phyloP scores from a whole-genome alignment of 2,797 vertebrate species.

The Sciurus carolinensis region DNA sequence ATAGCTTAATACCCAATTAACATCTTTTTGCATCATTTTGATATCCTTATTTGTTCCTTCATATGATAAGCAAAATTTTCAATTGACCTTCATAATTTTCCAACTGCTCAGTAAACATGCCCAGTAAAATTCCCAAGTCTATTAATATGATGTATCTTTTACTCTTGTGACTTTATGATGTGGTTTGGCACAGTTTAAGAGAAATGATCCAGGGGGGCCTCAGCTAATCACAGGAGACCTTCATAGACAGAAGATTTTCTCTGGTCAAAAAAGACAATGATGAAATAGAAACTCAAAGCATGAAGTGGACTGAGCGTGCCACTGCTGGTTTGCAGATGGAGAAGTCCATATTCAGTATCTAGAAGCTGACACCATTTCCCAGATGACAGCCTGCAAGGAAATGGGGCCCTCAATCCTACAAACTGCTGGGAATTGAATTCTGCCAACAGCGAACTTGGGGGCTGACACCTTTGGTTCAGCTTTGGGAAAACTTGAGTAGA shows the following conservation, averaged over 20 bases:
- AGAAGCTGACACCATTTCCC: not conserved
- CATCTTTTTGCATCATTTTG: not conserved
- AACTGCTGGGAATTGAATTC: not conserved
- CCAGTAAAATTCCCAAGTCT: not conserved
- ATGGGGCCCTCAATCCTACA: too few relatives aligned
- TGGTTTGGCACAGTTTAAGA: not conserved
- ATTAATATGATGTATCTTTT: not conserved
- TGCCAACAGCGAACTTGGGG: not conserved
- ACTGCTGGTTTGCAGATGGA: not conserved
- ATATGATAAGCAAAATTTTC: constrained; percentile 41
- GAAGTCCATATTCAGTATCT: too few relatives aligned
- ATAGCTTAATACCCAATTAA: not conserved
- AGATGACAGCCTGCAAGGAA: not conserved
- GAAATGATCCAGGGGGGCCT: not conserved
- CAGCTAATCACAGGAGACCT: not conserved
- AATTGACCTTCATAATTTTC: not conserved
- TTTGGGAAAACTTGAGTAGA: not conserved
- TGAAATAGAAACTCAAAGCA: not conserved
- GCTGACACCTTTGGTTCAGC: not conserved
- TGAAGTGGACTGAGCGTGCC: too few relatives aligned
- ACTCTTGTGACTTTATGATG: constrained; percentile 5
- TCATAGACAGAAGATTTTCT: constrained; percentile 4
- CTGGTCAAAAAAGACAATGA: not conserved
- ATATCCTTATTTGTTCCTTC: not conserved
- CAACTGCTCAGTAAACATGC: not conserved